Base-by-base conservation (phyloP, 2,113 vertebrate genomes). In the Rhagologus leucostigma region DNA sequence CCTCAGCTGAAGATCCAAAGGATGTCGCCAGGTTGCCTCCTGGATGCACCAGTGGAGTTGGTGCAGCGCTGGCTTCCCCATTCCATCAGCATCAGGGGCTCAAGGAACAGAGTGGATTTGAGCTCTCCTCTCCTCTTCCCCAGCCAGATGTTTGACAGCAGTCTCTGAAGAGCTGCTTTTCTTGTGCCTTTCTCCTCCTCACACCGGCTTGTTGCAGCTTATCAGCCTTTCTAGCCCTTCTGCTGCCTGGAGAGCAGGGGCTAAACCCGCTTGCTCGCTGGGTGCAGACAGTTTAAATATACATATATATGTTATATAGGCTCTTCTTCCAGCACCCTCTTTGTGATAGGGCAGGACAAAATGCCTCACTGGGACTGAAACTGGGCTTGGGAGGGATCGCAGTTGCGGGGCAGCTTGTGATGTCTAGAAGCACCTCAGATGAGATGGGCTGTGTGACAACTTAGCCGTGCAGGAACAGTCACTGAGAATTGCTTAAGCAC, bases 161-260 rank as follows among this genome's bases (percentile, higher is more conserved):
- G 94, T 79, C 84, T 95, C 95, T 96, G 55, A 89, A 96, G 97
- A 84, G 94, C 96, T 88, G 79, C 98, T 97, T 98, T 97, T 98
- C 97, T 98, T 22, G 98, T 98, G 98, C 98, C 98, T 98, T 98
- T 96, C 94, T 95, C 95, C 92, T 95, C 73, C 91, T 96, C 94
- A 79, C 70, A 59, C 94, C 3, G 97, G 97, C 96, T 97, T 95
- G 63, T 96, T 89, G 95, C 97, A 97, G 95, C 94, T 87, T 96
- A 55, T 84, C 82, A 84, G 96, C 97, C 96, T 97, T 84, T 55
- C 87, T 80, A 96, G 95, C 92, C 80, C 68, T 80, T 55, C 84
- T 44, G 87, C 92, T 89, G 92, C 87, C 84, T 75, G 26, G 79
- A 95, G 84, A 87, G 76, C 75, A 88, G 69, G 47, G 76, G 49